Evolutionary conservation across 2,888 invertebrate genomes (phyloP), one percentile per base, ranked within the genome.

Genomic region (Gasteruption jaculator): DNA sequence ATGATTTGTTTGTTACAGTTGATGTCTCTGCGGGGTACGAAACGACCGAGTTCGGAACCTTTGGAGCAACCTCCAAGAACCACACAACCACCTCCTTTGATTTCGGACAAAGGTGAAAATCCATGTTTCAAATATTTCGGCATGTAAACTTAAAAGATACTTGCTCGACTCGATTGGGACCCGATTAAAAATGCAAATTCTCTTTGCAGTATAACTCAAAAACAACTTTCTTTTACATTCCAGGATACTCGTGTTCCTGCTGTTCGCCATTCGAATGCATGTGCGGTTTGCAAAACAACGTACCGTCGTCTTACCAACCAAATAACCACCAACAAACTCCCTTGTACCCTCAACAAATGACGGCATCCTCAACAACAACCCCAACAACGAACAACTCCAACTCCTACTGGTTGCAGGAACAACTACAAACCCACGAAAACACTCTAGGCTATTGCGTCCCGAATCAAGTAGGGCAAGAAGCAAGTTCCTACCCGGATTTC

Each of bases 191-290:
- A n/a, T n/a, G n/a, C n/a, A n/a, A n/a, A n/a, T n/a, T n/a, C n/a
- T n/a, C n/a, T n/a, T 5, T 6, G 15, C 5, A 15, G 15, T 8
- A 10, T 15, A 16, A 3, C 8, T 2, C 44, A 19, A 36, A 34
- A 39, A 31, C 25, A 32, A 25, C 29, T 3, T n/a, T 36, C 30
- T 40, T 39, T 50, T 45, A 56, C 36, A 45, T 65, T 68, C 41
- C 73, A 83, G 83, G 75, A 48, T 77, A 79, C 41, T 74, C 80
- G 1, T 86, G 86, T 65, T 81, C 84, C 19, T 55, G n/a, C 10
- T 85, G 86, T 57, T 82, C 84, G 1, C 85, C 85, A 0, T 86
- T 85, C 70, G 85, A 85, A 58, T 86, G 85, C 61, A 76, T 82
- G 21, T 86, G 86, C 59, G 76, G 76, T 27, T 68, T 72, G 39